Base-by-base conservation (phyloP, 1,140 invertebrate species). In the Bradysia coprophila region DNA sequence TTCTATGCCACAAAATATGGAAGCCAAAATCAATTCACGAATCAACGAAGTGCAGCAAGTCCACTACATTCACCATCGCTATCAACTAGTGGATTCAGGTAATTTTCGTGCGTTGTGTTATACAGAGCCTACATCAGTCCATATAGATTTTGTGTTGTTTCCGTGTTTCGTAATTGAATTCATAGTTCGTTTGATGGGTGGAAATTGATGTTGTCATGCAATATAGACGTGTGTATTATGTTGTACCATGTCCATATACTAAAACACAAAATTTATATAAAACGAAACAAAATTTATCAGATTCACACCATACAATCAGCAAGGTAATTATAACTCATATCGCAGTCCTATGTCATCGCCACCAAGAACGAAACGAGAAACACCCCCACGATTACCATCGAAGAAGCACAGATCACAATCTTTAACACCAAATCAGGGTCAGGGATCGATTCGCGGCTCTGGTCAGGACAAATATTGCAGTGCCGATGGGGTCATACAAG, bases 331-430 rank as follows among this genome's bases (percentile, higher is more conserved):
- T 23, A 10, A 34, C 40, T 41, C 15, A 32, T 47, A 45, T 33
- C 40, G 48, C 47, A 48, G 62, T 66, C 50, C 63, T 50, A 45
- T 67, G 56, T 52, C 68, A 53, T 65, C 58, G 49, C 62, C 76
- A 45, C 71, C 70, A 0, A 49, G 66, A 18, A 59, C 62, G 15
- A 66, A 67, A 46, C 64, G 70, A 9, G 73, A 73, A 38, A 62
- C 66, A 21, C 71, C 72, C 8, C 63, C 75, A 19, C 50, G 72
- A 43, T 60, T 76, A n/a, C 74, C 75, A 21, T 69, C 71, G 42
- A 78, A 78, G 51, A 76, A 78, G 48, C 74, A 78, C 51, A 59
- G 75, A 24, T 76, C 74, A 5, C 74, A 76, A 50, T 77, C 75
- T 19, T 49, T 78, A 21, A 77, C 75, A 0, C 73, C 75, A 0